Conservation (phyloP, 2,113 vertebrate species). For the Periophthalmodon schlosseri region DNA sequence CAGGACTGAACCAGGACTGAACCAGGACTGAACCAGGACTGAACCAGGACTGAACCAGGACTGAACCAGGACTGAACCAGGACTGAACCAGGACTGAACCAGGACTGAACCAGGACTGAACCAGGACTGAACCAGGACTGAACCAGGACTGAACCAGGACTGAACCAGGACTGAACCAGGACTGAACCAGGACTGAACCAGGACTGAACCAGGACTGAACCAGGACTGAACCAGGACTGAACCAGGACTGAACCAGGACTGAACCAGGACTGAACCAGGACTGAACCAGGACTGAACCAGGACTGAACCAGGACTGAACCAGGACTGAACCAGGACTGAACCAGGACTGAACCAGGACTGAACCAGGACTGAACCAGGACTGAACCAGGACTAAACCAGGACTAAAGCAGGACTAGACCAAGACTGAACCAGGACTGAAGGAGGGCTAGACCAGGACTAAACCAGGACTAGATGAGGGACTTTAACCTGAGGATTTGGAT, state of each 20-base stretch:
- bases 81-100: background rate
- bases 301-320: background rate
- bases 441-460: background rate
- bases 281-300: no score
- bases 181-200: background rate
- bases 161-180: no score
- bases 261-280: no score
- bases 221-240: background rate
- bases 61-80: background rate
- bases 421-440: no score
- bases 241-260: background rate
- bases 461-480: background rate
- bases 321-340: background rate
- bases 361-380: background rate
- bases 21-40: no score
- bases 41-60: background rate
- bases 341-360: background rate
- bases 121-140: no score
- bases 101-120: background rate
- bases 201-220: background rate
- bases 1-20: no score
- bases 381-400: background rate
- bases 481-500: no score
- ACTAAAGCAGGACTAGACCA: no score
- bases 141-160: no score